Evolutionary conservation across 1,140 invertebrate genomes (phyloP), one percentile per base, ranked within the genome.

Genomic region (Ruditapes philippinarum): DNA sequence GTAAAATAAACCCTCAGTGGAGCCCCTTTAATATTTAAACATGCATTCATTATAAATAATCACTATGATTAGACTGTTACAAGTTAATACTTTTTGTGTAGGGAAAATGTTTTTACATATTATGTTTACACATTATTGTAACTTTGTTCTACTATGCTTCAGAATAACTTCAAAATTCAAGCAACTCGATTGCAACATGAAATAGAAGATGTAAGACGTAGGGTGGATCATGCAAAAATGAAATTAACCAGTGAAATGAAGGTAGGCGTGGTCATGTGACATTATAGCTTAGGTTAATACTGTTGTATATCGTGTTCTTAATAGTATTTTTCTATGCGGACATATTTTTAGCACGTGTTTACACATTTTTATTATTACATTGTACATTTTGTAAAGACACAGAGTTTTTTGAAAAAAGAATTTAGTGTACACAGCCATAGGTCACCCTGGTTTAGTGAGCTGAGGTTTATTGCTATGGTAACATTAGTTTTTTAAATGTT

Each of bases 211-310:
- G 88, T 96, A 49, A 95, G 95, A 89, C 92, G 96, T 42, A 94
- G 96, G 91, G 94, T 96, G 62, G 96, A 96, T 92, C 95, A 96
- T 90, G 95, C 96, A 22, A 96, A 96, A 94, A 94, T 96, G 92
- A 96, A 96, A 94, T 92, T 96, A 79, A 96, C 96, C 42, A 95
- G 96, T 33, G 96, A 96, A 95, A 95, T 96, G 91, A 96, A 78
- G 74, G 74, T 78, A 78, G 74, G 74, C 74, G 49, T 78, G 45
- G 42, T 78, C 74, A 38, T 38, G 36, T 78, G 17, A 38, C n/a
- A n/a, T 78, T 19, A 5, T 54, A 51, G 33, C 74, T 78, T n/a
- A n/a, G 33, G 74, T 33, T 78, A 78, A 12, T 33, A 28, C 25
- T 33, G 28, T 28, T 19, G 0, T 40, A 1, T 70, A 19, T 70